Evolutionary conservation across 2,888 invertebrate genomes (phyloP).

Genomic region (Caenorhabditis sp.): DNA sequence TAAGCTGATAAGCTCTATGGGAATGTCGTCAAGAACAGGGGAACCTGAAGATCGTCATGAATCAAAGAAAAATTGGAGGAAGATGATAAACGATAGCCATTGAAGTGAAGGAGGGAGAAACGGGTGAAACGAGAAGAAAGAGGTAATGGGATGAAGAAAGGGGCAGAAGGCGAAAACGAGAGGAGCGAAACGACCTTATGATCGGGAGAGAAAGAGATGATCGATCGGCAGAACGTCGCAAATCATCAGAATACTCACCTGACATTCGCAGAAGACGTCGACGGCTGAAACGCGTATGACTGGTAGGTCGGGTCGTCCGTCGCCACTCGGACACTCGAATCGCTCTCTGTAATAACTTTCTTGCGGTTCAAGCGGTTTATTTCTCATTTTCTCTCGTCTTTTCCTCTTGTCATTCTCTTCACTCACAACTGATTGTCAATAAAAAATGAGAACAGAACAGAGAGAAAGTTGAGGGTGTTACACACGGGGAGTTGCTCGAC

Average conservation of each 20-base stretch:
- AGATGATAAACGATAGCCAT: constrained; percentile 46
- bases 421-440: constrained; percentile 49
- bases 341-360: constrained; percentile 38
- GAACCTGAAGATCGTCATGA: constrained; percentile 17
- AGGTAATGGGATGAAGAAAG: constrained; percentile 34
- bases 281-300: constrained; percentile 62
- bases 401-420: constrained; percentile 45
- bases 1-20: constrained; percentile 5
- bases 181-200: constrained; percentile 52
- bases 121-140: constrained; percentile 14
- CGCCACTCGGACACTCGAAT: constrained; percentile 49
- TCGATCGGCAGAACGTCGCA: constrained; percentile 21
- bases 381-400: constrained; percentile 7
- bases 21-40: too few species aligned
- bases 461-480: constrained; percentile 8
- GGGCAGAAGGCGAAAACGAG: constrained; percentile 41
- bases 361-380: background rate
- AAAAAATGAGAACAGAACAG: constrained; percentile 53
- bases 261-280: constrained; percentile 44
- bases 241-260: constrained; percentile 17
- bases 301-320: constrained; percentile 63
- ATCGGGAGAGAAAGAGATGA: constrained; percentile 22
- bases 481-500: constrained; percentile 9
- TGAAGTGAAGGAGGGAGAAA: constrained; percentile 12
- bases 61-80: constrained; percentile 24